phyloP scores from a whole-genome alignment of 30 jellyfish, hydroid and myxozoan species.

The Nemopilema nomurai region DNA sequence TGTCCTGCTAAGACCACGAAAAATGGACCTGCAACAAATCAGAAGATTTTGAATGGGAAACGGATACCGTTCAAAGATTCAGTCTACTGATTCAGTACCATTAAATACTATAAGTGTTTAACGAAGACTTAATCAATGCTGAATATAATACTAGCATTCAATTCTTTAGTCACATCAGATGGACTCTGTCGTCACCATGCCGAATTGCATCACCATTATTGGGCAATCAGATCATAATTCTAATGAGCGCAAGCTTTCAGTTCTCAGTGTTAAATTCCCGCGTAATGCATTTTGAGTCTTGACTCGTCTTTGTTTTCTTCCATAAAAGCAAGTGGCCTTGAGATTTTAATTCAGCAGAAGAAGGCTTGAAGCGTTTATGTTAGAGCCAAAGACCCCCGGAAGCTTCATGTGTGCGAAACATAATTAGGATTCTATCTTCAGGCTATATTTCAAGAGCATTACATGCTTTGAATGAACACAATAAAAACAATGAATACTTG shows the following conservation, averaged over 20 bases:
- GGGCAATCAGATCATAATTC: too few relatives aligned
- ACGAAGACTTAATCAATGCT: too few relatives aligned
- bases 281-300: not conserved
- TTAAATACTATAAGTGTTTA: not conserved
- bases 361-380: not conserved
- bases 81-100: not conserved
- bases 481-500: too few relatives aligned
- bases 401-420: too few relatives aligned
- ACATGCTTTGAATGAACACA: not conserved
- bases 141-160: too few relatives aligned
- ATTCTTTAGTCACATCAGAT: too few relatives aligned
- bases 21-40: not conserved
- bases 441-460: not conserved
- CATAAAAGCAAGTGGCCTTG: not conserved
- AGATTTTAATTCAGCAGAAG: not conserved
- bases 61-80: not conserved
- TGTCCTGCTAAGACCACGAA: not conserved
- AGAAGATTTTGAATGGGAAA: not conserved
- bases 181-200: too few relatives aligned
- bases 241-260: too few relatives aligned
- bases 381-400: not conserved
- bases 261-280: too few relatives aligned
- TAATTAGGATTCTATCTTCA: too few relatives aligned
- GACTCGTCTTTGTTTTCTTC: not conserved
- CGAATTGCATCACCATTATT: too few relatives aligned